Evolutionary conservation across 2,113 vertebrate species (phyloP), one percentile per base, ranked within the genome.

Genomic region (Rana temporaria): DNA sequence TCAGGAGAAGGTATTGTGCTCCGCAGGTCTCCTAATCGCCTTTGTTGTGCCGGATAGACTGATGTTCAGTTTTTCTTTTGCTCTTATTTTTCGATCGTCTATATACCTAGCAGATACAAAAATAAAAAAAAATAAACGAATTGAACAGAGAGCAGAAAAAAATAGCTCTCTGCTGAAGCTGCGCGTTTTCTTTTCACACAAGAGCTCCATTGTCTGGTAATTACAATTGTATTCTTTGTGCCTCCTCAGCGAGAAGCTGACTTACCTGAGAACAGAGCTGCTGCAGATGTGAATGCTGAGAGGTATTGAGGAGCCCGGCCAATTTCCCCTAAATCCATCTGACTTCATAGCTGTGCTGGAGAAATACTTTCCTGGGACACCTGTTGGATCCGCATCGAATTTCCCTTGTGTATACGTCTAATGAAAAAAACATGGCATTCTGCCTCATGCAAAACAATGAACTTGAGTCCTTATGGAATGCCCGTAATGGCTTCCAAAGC

Each of bases 251-350:
- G 62, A 56, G 68, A 59, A 82, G 34, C 71, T 38, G 38, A 57
- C 71, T 68, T 82, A 76, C 81, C 81, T 82, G 63, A 68, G 63
- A 74, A 59, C 16, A 76, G 81, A 82, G 24, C 63, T 56, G 71
- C 71, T 67, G 63, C 81, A 82, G 81, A 82, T 82, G 72, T 82
- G 63, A 52, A 75, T 66, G 26, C 55, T 67, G 71, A 82, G 70
- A 67, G 60, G 71, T 67, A 76, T 76, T 48, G 71, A 18, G 72
- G 68, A 76, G 64, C 32, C 14, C 16, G 60, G 81, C 81, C 81
- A 82, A 82, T 76, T 82, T 76, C 72, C 71, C 81, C 81, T 82
- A 76, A 82, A 82, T 82, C 72, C 81, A 82, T 82, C 81, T 82
- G 69, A 82, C 81, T 76, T 82, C 81, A 82, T 75, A 76, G 52